Evolutionary conservation across 2,888 invertebrate genomes (phyloP).

Genomic region (Hirudinaria manillensis): DNA sequence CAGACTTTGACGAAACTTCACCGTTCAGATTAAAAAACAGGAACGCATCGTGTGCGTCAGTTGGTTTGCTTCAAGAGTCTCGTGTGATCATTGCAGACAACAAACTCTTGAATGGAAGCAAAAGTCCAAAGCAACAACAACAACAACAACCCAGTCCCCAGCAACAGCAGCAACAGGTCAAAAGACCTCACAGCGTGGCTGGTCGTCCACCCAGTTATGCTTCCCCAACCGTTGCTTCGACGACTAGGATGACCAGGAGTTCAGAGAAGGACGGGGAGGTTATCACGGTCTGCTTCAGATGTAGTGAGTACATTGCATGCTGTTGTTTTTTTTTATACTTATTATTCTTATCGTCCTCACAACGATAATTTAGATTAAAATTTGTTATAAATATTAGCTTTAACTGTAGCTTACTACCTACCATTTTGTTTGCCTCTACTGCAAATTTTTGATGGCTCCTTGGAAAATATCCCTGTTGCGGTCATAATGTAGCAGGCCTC

Average conservation of each 20-base stretch:
- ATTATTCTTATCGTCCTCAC: neutral
- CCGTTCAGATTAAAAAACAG: too few species aligned
- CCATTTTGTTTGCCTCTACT: too few species aligned
- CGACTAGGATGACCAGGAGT: constrained; percentile 35
- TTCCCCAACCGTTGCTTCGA: constrained; percentile 39
- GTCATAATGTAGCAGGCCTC: neutral
- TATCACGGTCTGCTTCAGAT: constrained; percentile 36
- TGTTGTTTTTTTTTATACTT: constrained; percentile 6
- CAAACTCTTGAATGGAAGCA: constrained; percentile 6
- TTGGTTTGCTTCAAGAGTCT: neutral
- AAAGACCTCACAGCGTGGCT: constrained; percentile 40
- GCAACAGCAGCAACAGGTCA: constrained; percentile 10
- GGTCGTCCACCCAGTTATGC: constrained; percentile 40
- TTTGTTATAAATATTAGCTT: too few species aligned
- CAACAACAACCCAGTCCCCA: neutral
- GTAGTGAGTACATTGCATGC: constrained; percentile 33
- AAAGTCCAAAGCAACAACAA: constrained; percentile 18
- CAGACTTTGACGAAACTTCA: too few species aligned
- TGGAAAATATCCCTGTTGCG: neutral
- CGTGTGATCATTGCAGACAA: neutral
- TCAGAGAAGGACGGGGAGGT: constrained; percentile 37
- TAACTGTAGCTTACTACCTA: too few species aligned
- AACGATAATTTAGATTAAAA: too few species aligned
- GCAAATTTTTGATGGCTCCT: neutral
- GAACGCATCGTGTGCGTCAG: too few species aligned